Base-by-base conservation (phyloP, 1,140 invertebrate species). In the Euglossa dilemma region DNA sequence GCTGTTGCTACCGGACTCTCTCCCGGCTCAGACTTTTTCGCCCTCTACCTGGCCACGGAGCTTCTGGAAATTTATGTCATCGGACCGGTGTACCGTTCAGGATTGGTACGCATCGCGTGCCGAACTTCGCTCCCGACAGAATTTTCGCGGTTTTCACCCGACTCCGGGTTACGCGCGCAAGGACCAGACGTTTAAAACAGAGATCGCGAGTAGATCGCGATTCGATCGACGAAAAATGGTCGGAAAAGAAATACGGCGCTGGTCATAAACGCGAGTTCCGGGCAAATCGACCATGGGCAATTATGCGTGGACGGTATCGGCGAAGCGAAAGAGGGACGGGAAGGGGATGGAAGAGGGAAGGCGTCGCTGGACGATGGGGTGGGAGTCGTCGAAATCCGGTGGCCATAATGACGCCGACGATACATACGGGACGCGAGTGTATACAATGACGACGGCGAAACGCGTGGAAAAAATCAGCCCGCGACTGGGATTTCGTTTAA, bases 401-500 rank as follows among this genome's bases (percentile, higher is more conserved):
- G 81, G 85, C 78, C 74, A 85, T 89, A 89, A 89, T 89, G 88
- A 89, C 81, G 74, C 61, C 75, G 11, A 66, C 81, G 84, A 86
- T 86, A 89, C 72, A 81, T 67, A 25, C 59, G 25, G 59, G 77
- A 64, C 64, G 23, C 70, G 84, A 84, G 71, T 83, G 79, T 89
- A 85, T 85, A 89, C 88, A 89, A 89, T 89, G 85, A 89, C 75
- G 85, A 64, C 76, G 77, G 83, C 79, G 84, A 86, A 80, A 85
- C 57, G n/a, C 18, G n/a, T 74, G 83, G 79, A 92, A 90, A 92
- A 87, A 90, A 87, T 89, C 87, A 90, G 85, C 86, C 85, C 81
- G 83, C 87, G 90, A 89, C 88, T 89, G 89, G 85, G 87, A 92
- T 90, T 90, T 87, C 89, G 89, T 88, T 91, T 90, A 91, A 91